phyloP scores from a whole-genome alignment of 2,888 invertebrate genomes.

The Timema podura region DNA sequence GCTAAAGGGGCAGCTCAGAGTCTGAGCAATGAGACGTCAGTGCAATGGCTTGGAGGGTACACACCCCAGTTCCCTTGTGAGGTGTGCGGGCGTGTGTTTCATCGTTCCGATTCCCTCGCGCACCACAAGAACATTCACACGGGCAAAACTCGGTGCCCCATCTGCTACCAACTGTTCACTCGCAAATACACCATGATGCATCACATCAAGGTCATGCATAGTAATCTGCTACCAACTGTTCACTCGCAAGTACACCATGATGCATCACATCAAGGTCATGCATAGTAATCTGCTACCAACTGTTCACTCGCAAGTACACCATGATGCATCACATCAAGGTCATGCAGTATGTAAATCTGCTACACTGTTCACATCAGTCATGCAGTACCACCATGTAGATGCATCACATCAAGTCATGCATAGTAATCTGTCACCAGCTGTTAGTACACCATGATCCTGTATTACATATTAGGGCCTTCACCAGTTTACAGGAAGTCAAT shows the following conservation, averaged over 20 bases:
- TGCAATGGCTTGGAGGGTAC: too few relatives aligned
- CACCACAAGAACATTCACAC: constrained; percentile 60
- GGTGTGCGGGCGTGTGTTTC: constrained; percentile 58
- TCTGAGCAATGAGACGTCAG: too few relatives aligned
- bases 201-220: constrained; percentile 35
- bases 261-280: constrained; percentile 35
- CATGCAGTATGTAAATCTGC: constrained; percentile 15
- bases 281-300: constrained; percentile 7
- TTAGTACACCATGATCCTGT: too few relatives aligned
- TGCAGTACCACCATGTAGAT: constrained; percentile 37
- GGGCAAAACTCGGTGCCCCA: constrained; percentile 60
- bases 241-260: constrained; percentile 43
- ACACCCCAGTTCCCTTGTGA: constrained; percentile 43
- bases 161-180: constrained; percentile 58
- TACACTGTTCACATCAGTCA: constrained; percentile 43
- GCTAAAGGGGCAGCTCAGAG: too few relatives aligned
- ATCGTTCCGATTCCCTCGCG: constrained; percentile 58
- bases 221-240: background rate
- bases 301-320: constrained; percentile 43
- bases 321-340: constrained; percentile 35
- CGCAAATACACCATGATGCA: constrained; percentile 37
- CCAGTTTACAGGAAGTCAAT: too few relatives aligned
- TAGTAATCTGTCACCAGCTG: too few relatives aligned
- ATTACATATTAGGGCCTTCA: too few relatives aligned
- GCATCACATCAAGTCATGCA: constrained; percentile 37